Conservation (phyloP, 2,797 vertebrate genomes). For the Cyprinodon diabolis region DNA sequence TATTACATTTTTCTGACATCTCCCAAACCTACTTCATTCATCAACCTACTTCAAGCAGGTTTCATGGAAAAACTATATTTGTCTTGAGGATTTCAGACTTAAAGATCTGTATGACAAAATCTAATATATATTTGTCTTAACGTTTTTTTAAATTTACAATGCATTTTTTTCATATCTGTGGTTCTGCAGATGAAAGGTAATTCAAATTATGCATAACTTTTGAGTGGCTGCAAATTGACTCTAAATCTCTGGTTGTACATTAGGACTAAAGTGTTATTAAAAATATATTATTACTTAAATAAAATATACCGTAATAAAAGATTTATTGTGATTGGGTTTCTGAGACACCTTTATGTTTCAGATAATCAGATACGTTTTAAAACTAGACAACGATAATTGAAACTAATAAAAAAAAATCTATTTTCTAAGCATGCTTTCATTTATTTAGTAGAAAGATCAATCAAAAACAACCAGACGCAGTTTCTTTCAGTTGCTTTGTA, state of each 20-base stretch:
- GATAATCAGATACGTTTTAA: too few relatives aligned
- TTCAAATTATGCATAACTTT: not conserved
- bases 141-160: not conserved
- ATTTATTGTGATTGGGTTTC: not conserved
- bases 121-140: not conserved
- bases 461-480: not conserved
- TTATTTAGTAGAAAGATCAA: not conserved
- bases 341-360: too few relatives aligned
- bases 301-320: not conserved
- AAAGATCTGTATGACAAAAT: not conserved
- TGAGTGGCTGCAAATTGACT: not conserved
- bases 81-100: too few relatives aligned
- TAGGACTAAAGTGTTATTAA: not conserved
- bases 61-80: too few relatives aligned
- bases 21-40: too few relatives aligned
- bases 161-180: not conserved
- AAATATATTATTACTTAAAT: not conserved
- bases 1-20: not conserved
- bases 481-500: not conserved
- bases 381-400: not conserved
- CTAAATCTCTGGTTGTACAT: not conserved
- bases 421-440: not conserved
- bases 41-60: too few relatives aligned
- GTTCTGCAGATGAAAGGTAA: not conserved
- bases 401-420: not conserved